Base-by-base conservation (phyloP, 92 coral and sea anemone genomes). In the Umimayanthus chanpuru region DNA sequence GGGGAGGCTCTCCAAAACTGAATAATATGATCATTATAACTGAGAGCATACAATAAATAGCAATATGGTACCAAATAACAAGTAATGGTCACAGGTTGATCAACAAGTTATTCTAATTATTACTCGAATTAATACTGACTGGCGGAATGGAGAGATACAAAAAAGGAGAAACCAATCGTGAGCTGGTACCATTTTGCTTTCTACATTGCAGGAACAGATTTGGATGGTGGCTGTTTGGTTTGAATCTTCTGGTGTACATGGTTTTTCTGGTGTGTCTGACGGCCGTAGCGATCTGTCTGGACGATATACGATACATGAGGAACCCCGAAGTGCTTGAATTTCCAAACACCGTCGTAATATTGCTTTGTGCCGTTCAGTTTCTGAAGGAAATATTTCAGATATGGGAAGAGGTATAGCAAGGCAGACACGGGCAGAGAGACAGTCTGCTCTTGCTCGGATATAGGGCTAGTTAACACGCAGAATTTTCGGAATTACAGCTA, bases 191-290 rank as follows among this genome's bases (percentile, higher is more conserved):
- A 8, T 47, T 49, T 32, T 32, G 20, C 30, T 41, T 18, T 88
- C 25, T 53, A 23, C 4, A 25, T 67, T 81, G 66, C 87, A 88
- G 91, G 91, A 83, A 29, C 64, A 73, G 77, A 44, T 29, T 89
- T 18, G 91, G 91, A 47, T 82, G 85, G 77, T 89, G 91, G 88
- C 9, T 89, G 16, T 89, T 89, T 47, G 2, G 71, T 23, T 16
- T 82, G 32, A 89, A 89, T 16, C 30, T 89, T 30, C 25, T 82
- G 20, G 28, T 82, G 64, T 89, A 89, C 73, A 56, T 50, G 21
- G 36, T 82, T 23, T 89, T 89, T 36, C 74, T 89, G 40, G 65
- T 30, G 4, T 82, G 91, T 76, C 23, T 89, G 82, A 73, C 91
- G 47, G 44, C 81, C 23, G 49, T 77, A 29, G 79, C 74, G 9